A percentile compares a stretch with the other conserved stretches of the same genome.
These are phyloP conservation scores for Stomatorhinus ivindoensis DNA, from an alignment of 2,113 vertebrate genomes.

Conservation along the genomic window DNA sequence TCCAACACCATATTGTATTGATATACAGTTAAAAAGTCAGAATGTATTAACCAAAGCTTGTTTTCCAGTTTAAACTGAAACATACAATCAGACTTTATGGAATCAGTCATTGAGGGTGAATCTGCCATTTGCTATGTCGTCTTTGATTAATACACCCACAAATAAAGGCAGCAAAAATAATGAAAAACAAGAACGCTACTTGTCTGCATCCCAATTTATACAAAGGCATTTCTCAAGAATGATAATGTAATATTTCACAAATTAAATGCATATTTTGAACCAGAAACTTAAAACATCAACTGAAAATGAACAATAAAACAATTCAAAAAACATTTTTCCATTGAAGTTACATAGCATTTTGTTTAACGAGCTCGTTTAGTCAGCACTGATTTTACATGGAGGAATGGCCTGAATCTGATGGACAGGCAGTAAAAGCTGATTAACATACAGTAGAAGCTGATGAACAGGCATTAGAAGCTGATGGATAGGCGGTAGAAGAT, in stretches of 20 bases:
- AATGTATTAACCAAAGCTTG: neutral
- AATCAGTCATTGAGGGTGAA: neutral
- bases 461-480: too few relatives aligned
- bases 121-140: neutral
- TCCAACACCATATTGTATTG: neutral
- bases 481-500: too few relatives aligned
- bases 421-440: neutral
- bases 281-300: neutral
- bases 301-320: neutral
- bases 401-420: neutral
- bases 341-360: neutral
- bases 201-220: neutral
- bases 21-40: neutral
- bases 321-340: neutral
- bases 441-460: too few relatives aligned
- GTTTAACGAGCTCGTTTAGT: neutral
- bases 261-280: neutral
- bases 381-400: neutral
- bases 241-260: neutral
- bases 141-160: neutral
- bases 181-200: neutral
- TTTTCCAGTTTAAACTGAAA: neutral
- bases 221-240: neutral
- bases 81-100: neutral
- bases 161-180: neutral